Evolutionary conservation across 2,888 invertebrate species (phyloP), one percentile per base, ranked within the genome.

Genomic region (Chloromyia formosa): DNA sequence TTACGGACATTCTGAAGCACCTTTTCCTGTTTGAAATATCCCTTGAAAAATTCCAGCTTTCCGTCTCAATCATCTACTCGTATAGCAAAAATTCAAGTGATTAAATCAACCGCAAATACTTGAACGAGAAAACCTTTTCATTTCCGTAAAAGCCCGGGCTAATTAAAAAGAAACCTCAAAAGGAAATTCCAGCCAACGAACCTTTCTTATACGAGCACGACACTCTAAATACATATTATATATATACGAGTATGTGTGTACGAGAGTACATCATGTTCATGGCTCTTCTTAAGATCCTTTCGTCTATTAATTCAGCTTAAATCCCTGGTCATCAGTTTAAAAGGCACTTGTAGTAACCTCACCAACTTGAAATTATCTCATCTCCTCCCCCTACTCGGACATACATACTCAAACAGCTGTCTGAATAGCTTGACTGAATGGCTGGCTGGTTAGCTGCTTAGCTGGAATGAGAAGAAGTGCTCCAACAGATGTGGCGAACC

Each of bases 241-340:
- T n/a, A n/a, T n/a, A 35, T 35, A 7, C 27, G 2, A 2, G 27
- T 35, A 35, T 35, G 27, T 35, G 27, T 35, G 3, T 35, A 35
- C 27, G 27, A 35, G 27, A 49, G 14, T 56, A 56, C 56, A 56
- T 56, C 18, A 56, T 56, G 56, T 56, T 20, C 56, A 10, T 56
- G 0, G 14, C 18, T 18, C 22, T 10, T 56, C 35, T 61, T 61
- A 61, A 61, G 61, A 23, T 61, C 61, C 23, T 61, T 61, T 61
- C 61, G 23, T 3, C 61, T 16, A 61, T 35, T 61, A 61, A 61
- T 61, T 61, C 61, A 22, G 23, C 35, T 61, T 20, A 61, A 27
- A 61, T 61, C 61, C 35, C 35, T 61, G 61, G 61, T 35, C 35
- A 61, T 61, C 61, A 27, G 35, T 61, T 61, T 61, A 61, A 61